Percentiles rank a stretch among this genome's conserved stretches.
Evolutionary conservation across 1,140 invertebrate genomes (phyloP).

Genomic region (Plodia interpunctella): DNA sequence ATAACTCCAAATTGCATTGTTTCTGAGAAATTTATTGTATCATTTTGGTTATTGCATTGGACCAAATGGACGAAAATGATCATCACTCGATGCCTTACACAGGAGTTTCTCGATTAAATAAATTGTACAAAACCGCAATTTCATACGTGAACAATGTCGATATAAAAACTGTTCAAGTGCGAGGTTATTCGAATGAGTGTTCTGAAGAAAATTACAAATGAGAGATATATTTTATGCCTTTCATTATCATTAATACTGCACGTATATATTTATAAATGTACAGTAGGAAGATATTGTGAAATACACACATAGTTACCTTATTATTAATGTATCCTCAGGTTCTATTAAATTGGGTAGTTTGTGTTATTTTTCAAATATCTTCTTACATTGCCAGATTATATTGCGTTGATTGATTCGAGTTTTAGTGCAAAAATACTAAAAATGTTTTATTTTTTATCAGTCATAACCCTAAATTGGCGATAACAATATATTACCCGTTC

Average conservation of each 20-base stretch:
- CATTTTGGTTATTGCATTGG: neutral
- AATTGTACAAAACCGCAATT: constrained; percentile 26
- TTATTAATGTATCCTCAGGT: no score
- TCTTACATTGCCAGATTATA: no score
- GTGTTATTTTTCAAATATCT: no score
- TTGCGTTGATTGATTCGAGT: no score
- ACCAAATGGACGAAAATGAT: constrained; percentile 5
- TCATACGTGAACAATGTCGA: constrained; percentile 28
- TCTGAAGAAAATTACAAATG: no score
- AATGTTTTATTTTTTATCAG: neutral
- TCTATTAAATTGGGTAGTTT: no score
- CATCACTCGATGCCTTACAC: constrained; percentile 21
- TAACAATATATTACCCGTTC: neutral
- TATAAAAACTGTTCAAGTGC: neutral
- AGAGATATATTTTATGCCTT: no score
- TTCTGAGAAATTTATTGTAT: neutral
- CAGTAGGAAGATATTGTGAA: no score
- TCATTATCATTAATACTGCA: no score
- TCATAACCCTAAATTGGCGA: neutral
- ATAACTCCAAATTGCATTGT: neutral
- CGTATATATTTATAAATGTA: no score
- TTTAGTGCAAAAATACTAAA: neutral
- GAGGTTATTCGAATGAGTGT: neutral
- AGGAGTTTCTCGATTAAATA: constrained; percentile 20
- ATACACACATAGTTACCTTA: no score